Evolutionary conservation across 2,888 invertebrate species (phyloP).

Genomic region (Tetheella fluctuosa): DNA sequence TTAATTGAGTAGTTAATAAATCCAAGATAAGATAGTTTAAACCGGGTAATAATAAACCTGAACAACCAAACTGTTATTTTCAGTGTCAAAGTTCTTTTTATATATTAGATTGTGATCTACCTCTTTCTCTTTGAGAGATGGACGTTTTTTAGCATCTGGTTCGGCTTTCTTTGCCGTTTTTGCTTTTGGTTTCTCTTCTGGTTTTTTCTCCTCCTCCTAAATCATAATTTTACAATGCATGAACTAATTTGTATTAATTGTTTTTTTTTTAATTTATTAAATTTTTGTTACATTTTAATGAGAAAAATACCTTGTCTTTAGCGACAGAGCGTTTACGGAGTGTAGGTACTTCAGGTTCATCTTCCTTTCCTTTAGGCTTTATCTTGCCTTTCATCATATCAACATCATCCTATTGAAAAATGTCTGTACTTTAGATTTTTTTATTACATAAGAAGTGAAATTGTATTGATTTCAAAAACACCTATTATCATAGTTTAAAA

Average conservation of each 20-base stretch:
- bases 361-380: constrained; percentile 74
- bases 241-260: too few relatives aligned
- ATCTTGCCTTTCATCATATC: constrained; percentile 79
- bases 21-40: constrained; percentile 42
- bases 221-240: constrained; percentile 16
- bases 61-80: constrained; percentile 37
- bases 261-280: neutral
- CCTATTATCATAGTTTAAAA: neutral
- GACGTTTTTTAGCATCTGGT: constrained; percentile 70
- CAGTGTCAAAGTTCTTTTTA: constrained; percentile 36
- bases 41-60: constrained; percentile 27
- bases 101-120: constrained; percentile 47
- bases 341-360: constrained; percentile 71
- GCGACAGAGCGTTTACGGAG: constrained; percentile 72
- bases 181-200: constrained; percentile 76
- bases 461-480: neutral
- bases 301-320: constrained; percentile 71
- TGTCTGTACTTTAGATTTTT: neutral
- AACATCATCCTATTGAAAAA: constrained; percentile 66
- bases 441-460: neutral
- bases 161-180: constrained; percentile 72
- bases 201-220: constrained; percentile 75
- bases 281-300: neutral
- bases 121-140: constrained; percentile 78
- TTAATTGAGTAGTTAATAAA: constrained; percentile 31